Evolutionary conservation across 2,113 vertebrate genomes (phyloP), one percentile per base, ranked within the genome.

Genomic region (Typhlomys cinereus): DNA sequence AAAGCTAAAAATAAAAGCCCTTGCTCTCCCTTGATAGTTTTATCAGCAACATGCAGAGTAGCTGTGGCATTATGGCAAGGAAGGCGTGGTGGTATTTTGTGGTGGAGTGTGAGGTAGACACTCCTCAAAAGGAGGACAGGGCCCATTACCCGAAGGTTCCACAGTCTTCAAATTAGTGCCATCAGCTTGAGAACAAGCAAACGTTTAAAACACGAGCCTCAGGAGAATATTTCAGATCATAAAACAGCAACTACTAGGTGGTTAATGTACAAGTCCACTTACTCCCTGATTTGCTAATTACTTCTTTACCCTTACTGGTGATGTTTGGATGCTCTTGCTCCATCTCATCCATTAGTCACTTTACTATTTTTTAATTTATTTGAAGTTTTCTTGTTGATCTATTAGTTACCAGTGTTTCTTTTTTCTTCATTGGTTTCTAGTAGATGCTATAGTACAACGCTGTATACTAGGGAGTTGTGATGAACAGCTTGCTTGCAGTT

Each of bases 381-480:
- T 44, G 17, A 90, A 87, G 75, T 48, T 52, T 88, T 88, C 29
- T 52, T 83, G 34, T 73, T 85, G 31, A 82, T 67, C n/a, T n/a
- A 75, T 61, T 20, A 61, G 54, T 57, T 57, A 78, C n/a, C 31
- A 70, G 48, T 21, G 79, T 23, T 70, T 34, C 90, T 70, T 7
- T 3, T 69, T 39, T 44, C 85, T 57, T 5, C 66, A 74, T 46
- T n/a, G 88, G 21, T 67, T 85, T 89, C 31, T 31, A 87, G 76
- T 73, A 48, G 36, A 48, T 48, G 46, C 17, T 92, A 80, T 48
- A 48, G 59, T 18, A 48, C 23, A 82, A n/a, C 14, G n/a, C 20
- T 20, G n/a, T 82, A 82, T 64, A 75, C 14, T 34, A 81, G 73
- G 44, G 80, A 64, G 48, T 17, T 88, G 78, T 75, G 85, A 54